Evolutionary conservation across 1,140 invertebrate species (phyloP).

Genomic region (Cryptotermes secundus): DNA sequence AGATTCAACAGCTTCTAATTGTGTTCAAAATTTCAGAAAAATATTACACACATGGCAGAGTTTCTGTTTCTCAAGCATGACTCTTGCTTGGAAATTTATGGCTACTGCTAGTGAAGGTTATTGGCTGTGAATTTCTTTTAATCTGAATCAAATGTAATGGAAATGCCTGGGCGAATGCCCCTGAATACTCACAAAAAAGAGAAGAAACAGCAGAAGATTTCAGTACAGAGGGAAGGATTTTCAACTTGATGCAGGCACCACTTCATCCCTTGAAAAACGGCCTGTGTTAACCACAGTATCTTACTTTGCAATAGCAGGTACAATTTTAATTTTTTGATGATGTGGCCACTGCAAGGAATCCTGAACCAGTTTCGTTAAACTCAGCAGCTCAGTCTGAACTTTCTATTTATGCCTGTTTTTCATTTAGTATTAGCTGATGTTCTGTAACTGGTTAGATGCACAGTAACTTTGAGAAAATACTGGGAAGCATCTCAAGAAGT

Average conservation of each 20-base stretch:
- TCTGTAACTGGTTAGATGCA: neutral
- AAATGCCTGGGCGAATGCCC: too few relatives aligned
- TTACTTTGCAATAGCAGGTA: neutral
- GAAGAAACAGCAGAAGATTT: too few relatives aligned
- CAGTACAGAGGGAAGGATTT: too few relatives aligned
- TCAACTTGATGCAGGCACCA: neutral
- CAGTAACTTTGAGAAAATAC: neutral
- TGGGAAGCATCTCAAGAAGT: neutral
- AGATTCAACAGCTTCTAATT: too few relatives aligned
- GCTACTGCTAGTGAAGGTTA: too few relatives aligned
- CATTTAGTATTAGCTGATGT: neutral
- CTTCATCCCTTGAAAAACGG: neutral
- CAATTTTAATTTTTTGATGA: neutral
- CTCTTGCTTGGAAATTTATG: too few relatives aligned
- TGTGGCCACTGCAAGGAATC: neutral
- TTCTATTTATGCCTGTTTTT: neutral
- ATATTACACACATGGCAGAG: too few relatives aligned
- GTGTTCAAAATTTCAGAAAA: too few relatives aligned
- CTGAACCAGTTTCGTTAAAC: neutral
- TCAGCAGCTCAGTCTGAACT: neutral
- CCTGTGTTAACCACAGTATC: neutral
- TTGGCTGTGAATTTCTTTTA: too few relatives aligned
- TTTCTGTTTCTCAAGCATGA: too few relatives aligned
- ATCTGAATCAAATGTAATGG: too few relatives aligned
- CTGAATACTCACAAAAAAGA: too few relatives aligned